Base-by-base conservation (phyloP, 2,888 invertebrate species). In the Athrips mouffetella region DNA sequence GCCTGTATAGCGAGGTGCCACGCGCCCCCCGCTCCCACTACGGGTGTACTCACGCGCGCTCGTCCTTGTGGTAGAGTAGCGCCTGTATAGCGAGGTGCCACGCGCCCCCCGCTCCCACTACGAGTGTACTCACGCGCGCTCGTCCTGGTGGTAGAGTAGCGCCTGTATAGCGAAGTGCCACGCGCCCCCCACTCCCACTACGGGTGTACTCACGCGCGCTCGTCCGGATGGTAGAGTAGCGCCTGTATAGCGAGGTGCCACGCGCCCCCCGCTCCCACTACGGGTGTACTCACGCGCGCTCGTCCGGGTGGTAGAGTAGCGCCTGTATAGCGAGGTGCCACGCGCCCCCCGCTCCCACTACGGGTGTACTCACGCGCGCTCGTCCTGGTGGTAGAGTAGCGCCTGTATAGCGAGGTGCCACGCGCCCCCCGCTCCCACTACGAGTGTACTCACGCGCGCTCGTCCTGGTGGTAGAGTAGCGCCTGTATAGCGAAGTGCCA, bases 11-110 rank as follows among this genome's bases (percentile, higher is more conserved):
- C 0, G 11, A 25, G 5, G 13, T 25, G 53, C 76, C 80, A 75
- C 48, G 87, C 87, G 67, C 69, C 0, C 1, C n/a, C 1, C 77
- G 76, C 49, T 94, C 86, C 8, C 25, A n/a, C n/a, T 33, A 6
- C 0, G 11, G 21, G 5, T 10, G 25, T 54, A 77, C 80, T 76
- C 48, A 88, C 87, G 67, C 69, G 0, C 1, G n/a, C 1, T 77
- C 76, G 49, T 94, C 86, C 8, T n/a, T n/a, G n/a, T n/a, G n/a
- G n/a, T n/a, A n/a, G n/a, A n/a, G n/a, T n/a, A n/a, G n/a, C n/a
- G n/a, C n/a, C n/a, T n/a, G n/a, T n/a, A n/a, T n/a, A n/a, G 5
- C 0, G 11, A 25, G 5, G 13, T 25, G 53, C 76, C 80, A 75
- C 48, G 87, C 87, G 67, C 69, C 0, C 1, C n/a, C 1, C 77